Base-by-base conservation (phyloP, 2,113 vertebrate genomes). In the Megalops atlanticus region DNA sequence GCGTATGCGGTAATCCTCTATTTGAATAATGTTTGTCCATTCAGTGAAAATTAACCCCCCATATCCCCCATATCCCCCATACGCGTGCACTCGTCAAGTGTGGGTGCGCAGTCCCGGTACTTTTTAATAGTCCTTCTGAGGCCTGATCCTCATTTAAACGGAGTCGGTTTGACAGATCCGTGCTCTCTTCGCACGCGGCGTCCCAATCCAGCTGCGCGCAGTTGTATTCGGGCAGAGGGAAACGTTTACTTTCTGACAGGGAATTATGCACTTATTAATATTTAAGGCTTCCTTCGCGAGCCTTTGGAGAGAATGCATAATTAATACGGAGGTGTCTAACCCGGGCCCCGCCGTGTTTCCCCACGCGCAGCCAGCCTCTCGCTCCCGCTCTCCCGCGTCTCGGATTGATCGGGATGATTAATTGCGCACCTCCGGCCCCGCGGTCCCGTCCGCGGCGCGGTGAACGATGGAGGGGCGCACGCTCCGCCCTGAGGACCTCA, bases 191-290 rank as follows among this genome's bases (percentile, higher is more conserved):
- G 38, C 16, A 14, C 73, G 36, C 31, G 18, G 18, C 39, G 21
- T 76, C 49, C 78, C 75, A 40, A 27, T 77, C 84, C 83, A 84
- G 81, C 86, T 81, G 85, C 78, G 78, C 82, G 33, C 80, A 77
- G 77, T 74, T 77, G 82, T 80, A 41, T n/a, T 16, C 18, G 18
- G 40, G 31, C 39, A 47, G 14, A n/a, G 33, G 33, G 58, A n/a
- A 77, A 7, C 38, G 64, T 8, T 70, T 35, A 76, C 74, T 80
- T 84, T 41, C 72, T 80, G 82, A 85, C 85, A 86, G 81, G 71
- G 82, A 82, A 73, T 84, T 85, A 83, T 80, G 73, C 77, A 6
- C 58, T 82, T 81, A 86, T 89, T 86, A 85, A 88, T 89, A 88
- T 89, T 86, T 70, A 85, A 84, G 36, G 43, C 76, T 78, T 64